phyloP scores from a whole-genome alignment of 2,888 invertebrate genomes.

The Aproaerema taeniolella region DNA sequence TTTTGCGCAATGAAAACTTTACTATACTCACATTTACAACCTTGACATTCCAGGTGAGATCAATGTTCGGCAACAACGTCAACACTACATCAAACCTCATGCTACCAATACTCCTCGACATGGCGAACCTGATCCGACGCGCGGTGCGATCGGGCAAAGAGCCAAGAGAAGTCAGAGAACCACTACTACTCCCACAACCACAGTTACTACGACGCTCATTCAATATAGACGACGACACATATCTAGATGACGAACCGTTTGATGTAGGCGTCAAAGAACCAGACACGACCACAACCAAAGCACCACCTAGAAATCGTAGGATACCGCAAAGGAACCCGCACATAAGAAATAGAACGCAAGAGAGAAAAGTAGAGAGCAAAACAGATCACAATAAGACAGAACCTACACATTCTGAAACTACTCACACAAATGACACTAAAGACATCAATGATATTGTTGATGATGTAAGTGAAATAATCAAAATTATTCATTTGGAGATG shows the following conservation, averaged over 20 bases:
- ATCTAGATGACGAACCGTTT: constrained; percentile 46
- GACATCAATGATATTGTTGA: constrained; percentile 33
- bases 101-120: constrained; percentile 80
- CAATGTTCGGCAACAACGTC: constrained; percentile 75
- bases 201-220: constrained; percentile 58
- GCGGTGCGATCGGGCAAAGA: constrained; percentile 63
- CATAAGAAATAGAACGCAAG: constrained; percentile 20
- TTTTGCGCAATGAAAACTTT: no score
- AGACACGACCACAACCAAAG: constrained; percentile 24
- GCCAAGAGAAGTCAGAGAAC: constrained; percentile 43
- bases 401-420: constrained; percentile 29
- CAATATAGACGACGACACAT: constrained; percentile 38
- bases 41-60: constrained; percentile 75
- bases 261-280: constrained; percentile 34
- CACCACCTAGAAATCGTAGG: constrained; percentile 31
- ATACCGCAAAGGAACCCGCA: constrained; percentile 33
- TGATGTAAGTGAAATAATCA: constrained; percentile 35
- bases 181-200: constrained; percentile 35
- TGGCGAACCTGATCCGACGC: constrained; percentile 79
- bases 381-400: constrained; percentile 25
- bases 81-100: constrained; percentile 76
- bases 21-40: no score
- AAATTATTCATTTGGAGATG: not conserved
- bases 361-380: constrained; percentile 28
- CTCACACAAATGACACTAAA: constrained; percentile 36